Evolutionary conservation across 92 coral and sea anemone genomes (phyloP).

Genomic region (Scolanthus callimorphus): DNA sequence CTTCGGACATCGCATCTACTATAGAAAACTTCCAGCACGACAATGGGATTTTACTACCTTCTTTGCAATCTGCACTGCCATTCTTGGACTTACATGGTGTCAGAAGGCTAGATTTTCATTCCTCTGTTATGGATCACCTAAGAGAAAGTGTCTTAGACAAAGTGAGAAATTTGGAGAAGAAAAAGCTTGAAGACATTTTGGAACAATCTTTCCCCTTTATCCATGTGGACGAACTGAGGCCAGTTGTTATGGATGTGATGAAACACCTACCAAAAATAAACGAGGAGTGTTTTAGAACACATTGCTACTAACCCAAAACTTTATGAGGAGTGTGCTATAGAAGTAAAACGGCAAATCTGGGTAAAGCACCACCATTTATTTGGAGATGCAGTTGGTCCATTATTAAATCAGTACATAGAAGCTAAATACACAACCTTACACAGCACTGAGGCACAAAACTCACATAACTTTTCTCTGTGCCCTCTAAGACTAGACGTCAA

Average conservation of each 20-base stretch:
- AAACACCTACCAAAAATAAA: slow-evolving; percentile 86
- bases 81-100: slow-evolving; percentile 92
- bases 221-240: slow-evolving; percentile 85
- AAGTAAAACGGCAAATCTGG: slow-evolving; percentile 98
- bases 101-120: slow-evolving; percentile 81
- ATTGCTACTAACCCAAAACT: slow-evolving; percentile 78
- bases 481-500: slow-evolving; percentile 92
- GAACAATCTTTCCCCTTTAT: slow-evolving; percentile 92
- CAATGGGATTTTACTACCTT: slow-evolving; percentile 90
- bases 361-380: slow-evolving; percentile 89
- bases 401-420: slow-evolving; percentile 86
- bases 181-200: slow-evolving; percentile 64
- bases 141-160: slow-evolving; percentile 78
- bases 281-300: slow-evolving; percentile 80
- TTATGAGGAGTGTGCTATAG: slow-evolving; percentile 85
- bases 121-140: slow-evolving; percentile 89
- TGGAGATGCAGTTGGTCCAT: slow-evolving; percentile 98
- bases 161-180: slow-evolving; percentile 58
- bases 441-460: slow-evolving; percentile 71
- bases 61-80: slow-evolving; percentile 93
- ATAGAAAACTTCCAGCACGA: slow-evolving; percentile 95
- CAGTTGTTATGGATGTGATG: slow-evolving; percentile 94
- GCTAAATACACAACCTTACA: slow-evolving; percentile 67
- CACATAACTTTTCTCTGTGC: slow-evolving; percentile 74
- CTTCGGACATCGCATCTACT: slow-evolving; percentile 61